A percentile compares a stretch with the other conserved stretches of the same genome.
These are phyloP conservation scores for Dallia pectoralis DNA, from an alignment of 2,797 vertebrate species.

Conservation along the genomic window DNA sequence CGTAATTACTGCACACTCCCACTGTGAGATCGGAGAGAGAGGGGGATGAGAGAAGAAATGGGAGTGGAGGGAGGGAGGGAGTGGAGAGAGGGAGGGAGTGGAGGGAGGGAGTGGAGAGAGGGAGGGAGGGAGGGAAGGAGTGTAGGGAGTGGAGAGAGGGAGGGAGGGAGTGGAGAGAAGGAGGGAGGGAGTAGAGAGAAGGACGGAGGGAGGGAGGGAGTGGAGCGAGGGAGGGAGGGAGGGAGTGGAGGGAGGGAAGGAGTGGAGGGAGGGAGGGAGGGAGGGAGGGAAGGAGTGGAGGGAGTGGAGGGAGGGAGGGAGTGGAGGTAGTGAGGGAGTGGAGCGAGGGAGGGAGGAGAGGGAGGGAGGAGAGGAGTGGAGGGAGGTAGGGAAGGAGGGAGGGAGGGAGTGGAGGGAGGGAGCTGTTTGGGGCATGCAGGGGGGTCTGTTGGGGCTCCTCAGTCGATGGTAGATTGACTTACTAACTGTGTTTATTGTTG, in stretches of 20 bases:
- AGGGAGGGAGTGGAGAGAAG: slow-evolving; percentile 26
- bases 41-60: slow-evolving; percentile 47
- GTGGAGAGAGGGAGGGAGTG: background rate
- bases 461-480: background rate
- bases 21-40: slow-evolving; percentile 66
- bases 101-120: too few relatives aligned
- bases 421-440: slow-evolving; percentile 42
- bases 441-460: background rate
- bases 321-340: slow-evolving; percentile 6
- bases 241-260: slow-evolving; percentile 17
- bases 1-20: slow-evolving; percentile 80
- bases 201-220: too few relatives aligned
- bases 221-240: too few relatives aligned
- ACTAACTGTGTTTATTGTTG: slow-evolving; percentile 18
- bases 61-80: slow-evolving; percentile 28
- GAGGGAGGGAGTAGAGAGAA: background rate
- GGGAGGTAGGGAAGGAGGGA: slow-evolving; percentile 15
- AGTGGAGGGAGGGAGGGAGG: slow-evolving; percentile 56
- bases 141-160: too few relatives aligned
- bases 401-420: slow-evolving; percentile 23
- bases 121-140: too few relatives aligned
- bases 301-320: slow-evolving; percentile 34
- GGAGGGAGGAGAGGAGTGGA: slow-evolving; percentile 25
- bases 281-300: slow-evolving; percentile 48
- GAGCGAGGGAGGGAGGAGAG: background rate